phyloP scores from a whole-genome alignment of 2,113 vertebrate species.

The Eleginops maclovinus region DNA sequence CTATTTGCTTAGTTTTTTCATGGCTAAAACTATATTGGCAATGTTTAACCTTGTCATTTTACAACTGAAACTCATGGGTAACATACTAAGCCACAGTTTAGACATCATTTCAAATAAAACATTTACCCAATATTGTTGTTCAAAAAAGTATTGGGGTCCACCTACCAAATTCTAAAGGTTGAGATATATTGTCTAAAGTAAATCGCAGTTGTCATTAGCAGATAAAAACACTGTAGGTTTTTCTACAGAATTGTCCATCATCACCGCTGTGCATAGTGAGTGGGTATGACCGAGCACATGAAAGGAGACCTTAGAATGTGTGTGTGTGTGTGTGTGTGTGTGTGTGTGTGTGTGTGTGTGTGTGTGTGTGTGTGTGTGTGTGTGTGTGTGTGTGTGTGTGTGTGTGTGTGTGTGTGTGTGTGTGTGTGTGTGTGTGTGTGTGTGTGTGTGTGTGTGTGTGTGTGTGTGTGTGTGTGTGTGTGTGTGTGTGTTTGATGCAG shows the following conservation, averaged over 20 bases:
- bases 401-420: background rate
- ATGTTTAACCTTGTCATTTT: background rate
- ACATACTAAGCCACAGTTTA: background rate
- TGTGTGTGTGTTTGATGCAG: constrained; percentile 20
- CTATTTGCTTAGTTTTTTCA: background rate
- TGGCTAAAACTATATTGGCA: background rate
- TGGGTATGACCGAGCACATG: constrained; percentile 55
- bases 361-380: background rate
- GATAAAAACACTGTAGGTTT: background rate
- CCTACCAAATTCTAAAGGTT: too few species aligned
- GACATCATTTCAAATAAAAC: background rate
- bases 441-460: constrained; percentile 1
- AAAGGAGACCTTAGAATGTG: constrained; percentile 61
- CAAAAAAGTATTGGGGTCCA: too few species aligned
- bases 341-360: constrained; percentile 1
- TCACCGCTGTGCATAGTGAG: background rate
- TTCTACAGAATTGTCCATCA: background rate
- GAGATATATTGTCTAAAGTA: too few species aligned
- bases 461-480: background rate
- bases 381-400: background rate
- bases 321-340: too few species aligned
- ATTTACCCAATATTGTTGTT: too few species aligned
- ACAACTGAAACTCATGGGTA: background rate
- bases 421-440: background rate
- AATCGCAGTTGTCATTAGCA: background rate